A percentile compares a stretch with the other conserved stretches of the same genome.
Conservation (phyloP, 2,113 vertebrate species). For the Burhinus bistriatus region DNA sequence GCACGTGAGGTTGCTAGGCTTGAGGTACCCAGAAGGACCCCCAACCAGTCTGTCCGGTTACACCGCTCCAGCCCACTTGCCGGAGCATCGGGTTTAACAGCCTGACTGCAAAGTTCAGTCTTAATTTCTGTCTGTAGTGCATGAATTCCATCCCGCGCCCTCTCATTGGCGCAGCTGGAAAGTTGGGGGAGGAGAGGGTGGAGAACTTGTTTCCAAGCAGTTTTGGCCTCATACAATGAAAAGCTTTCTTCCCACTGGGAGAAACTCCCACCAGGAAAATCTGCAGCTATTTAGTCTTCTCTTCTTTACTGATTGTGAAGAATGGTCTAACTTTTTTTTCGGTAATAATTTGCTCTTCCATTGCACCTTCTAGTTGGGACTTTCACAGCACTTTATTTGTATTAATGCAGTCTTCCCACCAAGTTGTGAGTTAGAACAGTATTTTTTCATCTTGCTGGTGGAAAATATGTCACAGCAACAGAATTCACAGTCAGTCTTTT, state of each 20-base stretch:
- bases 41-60: slow-evolving; percentile 64
- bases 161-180: slow-evolving; percentile 68
- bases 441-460: not conserved
- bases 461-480: not conserved
- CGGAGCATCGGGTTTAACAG: slow-evolving; percentile 58
- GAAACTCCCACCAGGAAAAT: slow-evolving; percentile 68
- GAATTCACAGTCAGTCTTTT: not conserved
- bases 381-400: not conserved
- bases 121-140: slow-evolving; percentile 46
- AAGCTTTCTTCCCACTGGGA: slow-evolving; percentile 65
- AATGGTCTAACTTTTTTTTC: not conserved
- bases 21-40: not conserved
- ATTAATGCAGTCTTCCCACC: not conserved
- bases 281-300: slow-evolving; percentile 44
- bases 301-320: not conserved
- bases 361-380: slow-evolving; percentile 34
- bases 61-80: slow-evolving; percentile 52
- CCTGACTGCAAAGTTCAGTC: slow-evolving; percentile 49
- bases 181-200: slow-evolving; percentile 72
- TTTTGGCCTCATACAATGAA: slow-evolving; percentile 73
- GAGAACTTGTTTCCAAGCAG: slow-evolving; percentile 69
- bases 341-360: slow-evolving; percentile 53
- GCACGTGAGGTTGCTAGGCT: not conserved
- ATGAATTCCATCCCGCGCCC: slow-evolving; percentile 62
- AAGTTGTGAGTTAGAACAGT: not conserved